Evolutionary conservation across 2,797 vertebrate genomes (phyloP).

Genomic region (Arrhamphus sclerolepis): DNA sequence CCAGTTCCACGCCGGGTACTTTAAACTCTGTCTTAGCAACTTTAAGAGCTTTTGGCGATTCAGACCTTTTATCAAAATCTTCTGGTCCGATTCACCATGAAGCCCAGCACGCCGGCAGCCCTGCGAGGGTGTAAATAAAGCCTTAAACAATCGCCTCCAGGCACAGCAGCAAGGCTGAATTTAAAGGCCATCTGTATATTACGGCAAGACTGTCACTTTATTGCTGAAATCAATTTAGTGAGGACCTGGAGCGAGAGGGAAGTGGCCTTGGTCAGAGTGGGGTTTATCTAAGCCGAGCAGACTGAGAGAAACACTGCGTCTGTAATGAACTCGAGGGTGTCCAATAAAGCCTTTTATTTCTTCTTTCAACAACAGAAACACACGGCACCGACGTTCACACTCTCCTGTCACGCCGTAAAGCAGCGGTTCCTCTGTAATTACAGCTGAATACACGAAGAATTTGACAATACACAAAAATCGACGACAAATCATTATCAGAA

Average conservation of each 20-base stretch:
- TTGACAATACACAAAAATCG: conserved; percentile 49
- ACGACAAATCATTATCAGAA: conserved; percentile 42
- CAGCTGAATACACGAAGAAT: conserved; percentile 41
- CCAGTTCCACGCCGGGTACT: conserved; percentile 61
- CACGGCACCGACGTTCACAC: conserved; percentile 11
- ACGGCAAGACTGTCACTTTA: conserved; percentile 88
- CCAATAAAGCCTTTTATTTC: conserved; percentile 84
- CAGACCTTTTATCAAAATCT: conserved; percentile 77
- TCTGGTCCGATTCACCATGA: conserved; percentile 77
- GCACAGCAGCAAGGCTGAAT: conserved; percentile 84
- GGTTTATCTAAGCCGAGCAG: conserved; percentile 91
- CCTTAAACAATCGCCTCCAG: conserved; percentile 87
- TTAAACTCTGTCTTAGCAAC: conserved; percentile 64
- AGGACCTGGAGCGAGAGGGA: conserved; percentile 81
- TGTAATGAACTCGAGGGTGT: conserved; percentile 85
- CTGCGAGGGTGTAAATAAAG: conserved; percentile 88
- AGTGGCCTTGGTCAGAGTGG: conserved; percentile 82
- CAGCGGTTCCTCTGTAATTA: conserved; percentile 38
- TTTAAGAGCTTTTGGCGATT: conserved; percentile 75
- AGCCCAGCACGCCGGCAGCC: conserved; percentile 62
- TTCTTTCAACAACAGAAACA: conserved; percentile 40
- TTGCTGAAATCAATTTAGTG: conserved; percentile 89
- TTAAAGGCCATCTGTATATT: conserved; percentile 87
- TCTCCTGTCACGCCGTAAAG: conserved; percentile 28
- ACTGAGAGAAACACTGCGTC: conserved; percentile 79